A percentile compares a stretch with the other conserved stretches of the same genome.
These are phyloP conservation scores for Falco biarmicus DNA, from an alignment of 2,797 vertebrate genomes.

Conservation along the genomic window DNA sequence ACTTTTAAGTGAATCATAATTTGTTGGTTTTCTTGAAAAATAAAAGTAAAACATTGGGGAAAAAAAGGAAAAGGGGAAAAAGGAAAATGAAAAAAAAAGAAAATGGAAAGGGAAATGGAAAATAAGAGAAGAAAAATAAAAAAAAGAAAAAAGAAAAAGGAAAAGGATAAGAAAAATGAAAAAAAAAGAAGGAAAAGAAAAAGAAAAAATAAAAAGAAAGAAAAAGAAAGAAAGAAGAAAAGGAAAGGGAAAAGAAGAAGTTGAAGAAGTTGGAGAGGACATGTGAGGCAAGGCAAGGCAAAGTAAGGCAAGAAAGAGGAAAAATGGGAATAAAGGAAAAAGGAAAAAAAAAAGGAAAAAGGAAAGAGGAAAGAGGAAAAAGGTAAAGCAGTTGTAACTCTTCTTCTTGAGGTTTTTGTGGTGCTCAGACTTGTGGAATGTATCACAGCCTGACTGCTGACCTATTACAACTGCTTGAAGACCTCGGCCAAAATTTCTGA, in stretches of 20 bases:
- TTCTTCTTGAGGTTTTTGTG: not conserved
- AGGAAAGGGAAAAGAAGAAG: too few species aligned
- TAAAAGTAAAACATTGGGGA: not conserved
- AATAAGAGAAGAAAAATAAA: accelerated
- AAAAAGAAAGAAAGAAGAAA: too few species aligned
- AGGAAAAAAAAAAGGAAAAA: too few species aligned
- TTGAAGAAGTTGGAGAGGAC: not conserved
- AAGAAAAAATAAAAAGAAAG: accelerated
- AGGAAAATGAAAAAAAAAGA: accelerated
- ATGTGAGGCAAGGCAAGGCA: accelerated
- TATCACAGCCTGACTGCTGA: slow-evolving; percentile 7
- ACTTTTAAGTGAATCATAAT: not conserved
- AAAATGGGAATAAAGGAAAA: not conserved
- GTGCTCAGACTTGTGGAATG: not conserved
- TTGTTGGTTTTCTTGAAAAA: not conserved
- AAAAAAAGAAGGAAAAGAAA: accelerated
- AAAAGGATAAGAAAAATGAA: too few species aligned
- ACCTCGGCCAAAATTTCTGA: slow-evolving; percentile 44
- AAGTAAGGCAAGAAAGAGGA: too few species aligned
- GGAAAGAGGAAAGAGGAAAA: not conserved
- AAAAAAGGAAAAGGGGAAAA: not conserved
- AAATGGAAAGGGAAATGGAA: not conserved
- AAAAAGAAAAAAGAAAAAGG: accelerated
- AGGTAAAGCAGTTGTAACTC: not conserved
- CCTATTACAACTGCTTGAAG: slow-evolving; percentile 10